Evolutionary conservation across 2,113 vertebrate species (phyloP), one percentile per base, ranked within the genome.

Genomic region (Brachirus orientalis): DNA sequence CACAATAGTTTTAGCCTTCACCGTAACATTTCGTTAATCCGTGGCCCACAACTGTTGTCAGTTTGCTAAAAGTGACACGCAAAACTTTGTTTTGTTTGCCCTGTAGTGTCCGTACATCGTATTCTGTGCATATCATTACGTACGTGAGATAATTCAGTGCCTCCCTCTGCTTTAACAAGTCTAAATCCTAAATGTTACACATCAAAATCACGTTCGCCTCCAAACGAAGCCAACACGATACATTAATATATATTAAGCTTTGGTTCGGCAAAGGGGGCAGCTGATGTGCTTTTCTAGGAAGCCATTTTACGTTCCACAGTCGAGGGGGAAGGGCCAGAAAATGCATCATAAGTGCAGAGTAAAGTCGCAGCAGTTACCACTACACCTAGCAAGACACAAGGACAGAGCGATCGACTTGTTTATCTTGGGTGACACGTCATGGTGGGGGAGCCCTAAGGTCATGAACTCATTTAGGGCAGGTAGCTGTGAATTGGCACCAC

Each of bases 301-400:
- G 86, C 90, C 88, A 90, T 90, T 92, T 90, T 90, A 89, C 69
- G 57, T 85, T 79, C 66, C 59, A 76, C 70, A 69, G 72, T 72
- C 82, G 28, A 28, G 82, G 83, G 86, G 86, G 85, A 70, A 85
- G 86, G 85, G 88, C 79, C 48, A 69, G 44, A 68, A 66, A 79
- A 70, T 72, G 40, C 44, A 75, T 71, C 61, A 69, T 57, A 89
- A 84, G 71, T 88, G 73, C 66, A 70, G 63, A 55, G 61, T 63
- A 65, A n/a, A 45, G 58, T 80, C 55, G 62, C 20, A 75, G 75
- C 51, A 67, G 45, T 79, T 63, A 51, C 63, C 38, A 56, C 28
- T n/a, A 43, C 22, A 51, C 69, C 0, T 12, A 38, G 17, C 10
- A 38, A 11, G 13, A 22, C 28, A 16, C 11, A 9, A 35, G 22